These are phyloP conservation scores for Dipodomys stephensi DNA, from an alignment of 2,113 vertebrate species.

Conservation along the genomic window DNA sequence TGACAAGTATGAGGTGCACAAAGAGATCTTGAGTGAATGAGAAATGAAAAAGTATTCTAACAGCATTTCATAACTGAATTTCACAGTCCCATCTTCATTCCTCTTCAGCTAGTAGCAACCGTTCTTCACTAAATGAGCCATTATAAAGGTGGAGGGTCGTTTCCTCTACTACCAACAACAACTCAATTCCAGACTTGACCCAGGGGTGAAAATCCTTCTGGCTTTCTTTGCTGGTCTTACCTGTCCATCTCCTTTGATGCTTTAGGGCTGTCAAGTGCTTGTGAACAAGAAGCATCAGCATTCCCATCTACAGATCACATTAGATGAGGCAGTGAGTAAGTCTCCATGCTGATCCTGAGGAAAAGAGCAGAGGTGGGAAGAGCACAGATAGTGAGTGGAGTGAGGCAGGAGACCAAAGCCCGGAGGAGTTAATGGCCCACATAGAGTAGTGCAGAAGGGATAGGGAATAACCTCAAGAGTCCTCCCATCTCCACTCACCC, in stretches of 20 bases:
- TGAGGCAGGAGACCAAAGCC: neutral
- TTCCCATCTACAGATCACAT: neutral
- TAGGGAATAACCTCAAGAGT: neutral
- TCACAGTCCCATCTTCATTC: neutral
- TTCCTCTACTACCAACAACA: neutral
- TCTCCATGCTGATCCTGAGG: neutral
- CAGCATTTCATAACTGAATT: neutral
- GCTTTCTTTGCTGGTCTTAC: neutral
- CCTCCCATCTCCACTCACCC: neutral
- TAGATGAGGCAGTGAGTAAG: neutral
- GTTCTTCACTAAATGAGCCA: neutral
- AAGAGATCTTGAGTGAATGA: neutral
- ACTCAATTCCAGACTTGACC: neutral
- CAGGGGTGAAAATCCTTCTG: neutral
- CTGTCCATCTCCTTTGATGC: neutral
- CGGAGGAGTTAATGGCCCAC: neutral
- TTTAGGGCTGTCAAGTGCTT: neutral
- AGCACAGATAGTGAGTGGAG: neutral
- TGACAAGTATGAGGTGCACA: neutral
- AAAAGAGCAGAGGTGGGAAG: neutral
- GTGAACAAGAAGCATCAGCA: neutral
- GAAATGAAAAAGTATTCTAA: neutral
- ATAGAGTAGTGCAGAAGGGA: neutral
- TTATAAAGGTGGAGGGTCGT: neutral
- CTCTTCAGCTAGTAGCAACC: neutral